Percentiles rank a stretch among this genome's conserved stretches.
Conservation (phyloP, 1,140 invertebrate genomes). For the Globodera rostochiensis region DNA sequence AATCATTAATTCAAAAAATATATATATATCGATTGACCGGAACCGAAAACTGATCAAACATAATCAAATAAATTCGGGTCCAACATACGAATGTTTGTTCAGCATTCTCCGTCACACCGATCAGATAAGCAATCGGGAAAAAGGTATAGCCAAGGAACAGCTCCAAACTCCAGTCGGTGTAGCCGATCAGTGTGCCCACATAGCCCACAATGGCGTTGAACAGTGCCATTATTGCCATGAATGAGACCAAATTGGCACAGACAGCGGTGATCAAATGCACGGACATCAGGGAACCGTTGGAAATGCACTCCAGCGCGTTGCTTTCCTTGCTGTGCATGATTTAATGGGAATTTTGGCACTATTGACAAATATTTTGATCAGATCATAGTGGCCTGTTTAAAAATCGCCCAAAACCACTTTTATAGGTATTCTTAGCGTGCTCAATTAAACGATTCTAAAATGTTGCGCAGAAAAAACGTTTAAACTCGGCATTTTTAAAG, state of each 20-base stretch:
- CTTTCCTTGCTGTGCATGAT: conserved; percentile 8
- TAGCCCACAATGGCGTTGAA: conserved; percentile 79
- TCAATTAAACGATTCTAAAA: no score
- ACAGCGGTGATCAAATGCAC: conserved; percentile 81
- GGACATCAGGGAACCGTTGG: conserved; percentile 74
- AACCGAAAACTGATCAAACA: no score
- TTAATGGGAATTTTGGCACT: no score
- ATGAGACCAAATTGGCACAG: conserved; percentile 87
- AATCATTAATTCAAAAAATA: no score
- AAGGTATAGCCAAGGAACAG: conserved; percentile 74
- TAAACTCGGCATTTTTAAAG: no score
- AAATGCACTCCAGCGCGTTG: conserved; percentile 27
- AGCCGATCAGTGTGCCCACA: conserved; percentile 77
- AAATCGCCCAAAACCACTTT: no score
- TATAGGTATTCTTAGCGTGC: no score
- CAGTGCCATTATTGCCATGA: conserved; percentile 82
- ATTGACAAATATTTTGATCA: no score
- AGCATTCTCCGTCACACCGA: conserved; percentile 74
- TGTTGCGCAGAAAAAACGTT: no score
- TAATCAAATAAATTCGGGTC: no score
- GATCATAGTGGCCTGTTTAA: no score
- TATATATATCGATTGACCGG: no score
- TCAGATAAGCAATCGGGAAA: conserved; percentile 79
- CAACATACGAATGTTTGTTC: conserved; percentile 20
- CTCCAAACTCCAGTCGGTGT: conserved; percentile 25